A percentile compares a stretch with the other conserved stretches of the same genome.
Conservation (phyloP, 2,797 vertebrate species). For the Danio tinwini region DNA sequence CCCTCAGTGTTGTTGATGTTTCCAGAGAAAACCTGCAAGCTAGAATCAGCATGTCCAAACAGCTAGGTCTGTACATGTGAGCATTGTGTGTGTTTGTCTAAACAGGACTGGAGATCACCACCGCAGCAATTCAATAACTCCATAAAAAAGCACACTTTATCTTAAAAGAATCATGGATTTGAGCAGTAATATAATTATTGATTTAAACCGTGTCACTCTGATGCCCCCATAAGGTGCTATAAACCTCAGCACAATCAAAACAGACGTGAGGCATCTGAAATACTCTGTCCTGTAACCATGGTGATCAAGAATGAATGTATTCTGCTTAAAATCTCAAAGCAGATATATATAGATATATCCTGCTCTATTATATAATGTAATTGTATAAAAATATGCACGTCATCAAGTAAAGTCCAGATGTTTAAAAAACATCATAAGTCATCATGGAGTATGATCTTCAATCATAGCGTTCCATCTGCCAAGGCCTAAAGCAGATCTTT, state of each 20-base stretch:
- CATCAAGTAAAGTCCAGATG: conserved; percentile 22
- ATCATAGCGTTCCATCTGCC: conserved; percentile 29
- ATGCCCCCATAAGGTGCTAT: not conserved
- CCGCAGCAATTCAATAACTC: not conserved
- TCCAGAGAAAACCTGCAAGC: conserved; percentile 4
- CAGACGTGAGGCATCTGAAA: not conserved
- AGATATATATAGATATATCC: conserved; percentile 31
- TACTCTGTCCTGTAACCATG: conserved; percentile 51
- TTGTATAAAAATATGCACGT: not conserved
- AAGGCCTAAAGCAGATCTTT: conserved; percentile 39
- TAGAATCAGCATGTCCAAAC: conserved; percentile 1
- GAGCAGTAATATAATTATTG: not conserved
- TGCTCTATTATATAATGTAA: not conserved
- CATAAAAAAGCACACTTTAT: not conserved
- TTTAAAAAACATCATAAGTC: conserved; percentile 23
- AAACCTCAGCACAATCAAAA: conserved; percentile 12
- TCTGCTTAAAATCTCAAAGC: not conserved
- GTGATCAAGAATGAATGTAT: conserved; percentile 32
- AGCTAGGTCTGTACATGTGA: not conserved
- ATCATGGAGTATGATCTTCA: conserved; percentile 24
- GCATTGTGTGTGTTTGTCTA: not conserved
- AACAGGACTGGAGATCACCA: not conserved
- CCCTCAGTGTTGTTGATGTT: not conserved
- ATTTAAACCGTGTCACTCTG: not conserved
- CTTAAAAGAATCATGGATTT: not conserved